phyloP scores from a whole-genome alignment of 2,888 invertebrate genomes.

The Polyommatus iphigenia region DNA sequence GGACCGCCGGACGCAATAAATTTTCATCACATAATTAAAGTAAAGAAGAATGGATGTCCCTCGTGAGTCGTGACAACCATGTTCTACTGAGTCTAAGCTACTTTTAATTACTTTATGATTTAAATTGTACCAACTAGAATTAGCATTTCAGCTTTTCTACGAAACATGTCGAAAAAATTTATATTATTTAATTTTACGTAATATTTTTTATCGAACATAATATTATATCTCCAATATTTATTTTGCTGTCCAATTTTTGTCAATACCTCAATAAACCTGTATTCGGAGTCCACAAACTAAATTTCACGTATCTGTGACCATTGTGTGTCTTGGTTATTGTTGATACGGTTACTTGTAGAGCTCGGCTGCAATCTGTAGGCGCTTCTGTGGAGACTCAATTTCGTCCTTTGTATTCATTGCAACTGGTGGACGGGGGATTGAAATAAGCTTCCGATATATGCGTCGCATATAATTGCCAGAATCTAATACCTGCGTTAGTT shows the following conservation, averaged over 20 bases:
- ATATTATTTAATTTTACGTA: too few species aligned
- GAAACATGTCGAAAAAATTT: background rate
- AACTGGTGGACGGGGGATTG: slow-evolving; percentile 39
- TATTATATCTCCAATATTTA: background rate
- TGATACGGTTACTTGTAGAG: slow-evolving; percentile 27
- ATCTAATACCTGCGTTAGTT: background rate
- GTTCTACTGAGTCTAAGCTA: slow-evolving; percentile 34
- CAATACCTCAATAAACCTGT: background rate
- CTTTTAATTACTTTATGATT: slow-evolving; percentile 18
- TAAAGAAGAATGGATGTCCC: slow-evolving; percentile 63
- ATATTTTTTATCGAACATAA: background rate
- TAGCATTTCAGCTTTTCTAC: background rate
- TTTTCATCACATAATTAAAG: slow-evolving; percentile 70
- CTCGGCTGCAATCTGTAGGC: slow-evolving; percentile 28
- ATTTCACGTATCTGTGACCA: slow-evolving; percentile 2
- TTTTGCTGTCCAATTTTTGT: background rate
- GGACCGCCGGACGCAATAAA: slow-evolving; percentile 59
- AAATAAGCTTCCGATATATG: slow-evolving; percentile 36
- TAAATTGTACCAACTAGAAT: background rate
- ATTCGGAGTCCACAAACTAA: slow-evolving; percentile 1
- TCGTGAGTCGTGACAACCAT: slow-evolving; percentile 33
- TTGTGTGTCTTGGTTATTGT: slow-evolving; percentile 16
- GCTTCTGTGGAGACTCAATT: slow-evolving; percentile 31
- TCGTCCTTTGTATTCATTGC: slow-evolving; percentile 37
- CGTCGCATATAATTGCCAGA: background rate